Base-by-base conservation (phyloP, 2,888 invertebrate species). In the Sphecodes monilicornis region DNA sequence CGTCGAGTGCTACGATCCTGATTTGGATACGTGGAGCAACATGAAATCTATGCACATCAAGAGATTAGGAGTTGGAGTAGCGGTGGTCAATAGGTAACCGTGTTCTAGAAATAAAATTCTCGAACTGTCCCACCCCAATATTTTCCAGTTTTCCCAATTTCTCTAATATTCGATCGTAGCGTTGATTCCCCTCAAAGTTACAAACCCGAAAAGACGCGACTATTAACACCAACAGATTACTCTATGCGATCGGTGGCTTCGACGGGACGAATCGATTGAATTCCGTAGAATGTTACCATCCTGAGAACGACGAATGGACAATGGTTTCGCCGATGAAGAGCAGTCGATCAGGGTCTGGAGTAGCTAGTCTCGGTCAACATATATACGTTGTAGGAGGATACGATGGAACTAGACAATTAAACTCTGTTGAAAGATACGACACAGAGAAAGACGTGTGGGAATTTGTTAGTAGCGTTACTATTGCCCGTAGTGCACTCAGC, bases 361-460 rank as follows among this genome's bases (percentile, higher is more conserved):
- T 98, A 64, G 97, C 97, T 8, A 97, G 97, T 22, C 95, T 98
- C 91, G 97, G 97, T 92, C 98, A 98, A 93, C 97, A 96, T 94
- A 97, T 99, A 88, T 99, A 98, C 95, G 98, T 98, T n/a, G 97
- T 98, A 82, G 99, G 99, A 75, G 99, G 99, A n/a, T 98, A 98
- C 95, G 98, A 98, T 95, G 98, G 98, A 18, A 95, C 96, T 71
- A 96, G 96, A 82, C 98, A 98, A 94, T 95, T 99, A 75, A 96
- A 97, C 80, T 96, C 97, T 0, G 98, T 98, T 22, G 98, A 99
- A 95, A 96, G 97, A 43, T 98, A 97, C 95, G 98, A 98, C 94
- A 98, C 98, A 0, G 98, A 98, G 94, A 96, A 96, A 72, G 96
- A 97, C 93, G 94, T 95, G 1, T 99, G 98, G 99, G 97, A 97